phyloP scores from a whole-genome alignment of 2,797 vertebrate genomes.

The Anguilla anguilla region DNA sequence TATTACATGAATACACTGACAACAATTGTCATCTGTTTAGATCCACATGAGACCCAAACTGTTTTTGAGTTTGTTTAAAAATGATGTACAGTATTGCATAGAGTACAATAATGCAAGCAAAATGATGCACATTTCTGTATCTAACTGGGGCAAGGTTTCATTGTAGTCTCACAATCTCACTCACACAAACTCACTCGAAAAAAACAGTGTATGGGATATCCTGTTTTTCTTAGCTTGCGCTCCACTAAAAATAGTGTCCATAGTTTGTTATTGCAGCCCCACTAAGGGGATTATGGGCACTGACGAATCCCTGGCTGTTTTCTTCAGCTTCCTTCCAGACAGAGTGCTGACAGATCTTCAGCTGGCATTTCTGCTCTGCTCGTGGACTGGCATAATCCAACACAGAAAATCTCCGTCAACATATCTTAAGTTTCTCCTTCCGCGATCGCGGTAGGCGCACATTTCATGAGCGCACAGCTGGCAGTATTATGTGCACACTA shows the following conservation, averaged over 20 bases:
- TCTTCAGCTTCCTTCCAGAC: conserved; percentile 64
- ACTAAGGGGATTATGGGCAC: conserved; percentile 62
- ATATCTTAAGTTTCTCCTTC: conserved; percentile 9
- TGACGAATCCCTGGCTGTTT: conserved; percentile 63
- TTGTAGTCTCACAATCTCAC: conserved; percentile 28
- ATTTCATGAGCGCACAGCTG: conserved; percentile 6
- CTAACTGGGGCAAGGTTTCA: neutral
- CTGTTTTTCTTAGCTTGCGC: conserved; percentile 61
- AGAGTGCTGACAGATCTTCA: neutral
- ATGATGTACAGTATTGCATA: neutral
- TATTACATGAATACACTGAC: conserved; percentile 18
- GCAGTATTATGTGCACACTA: neutral
- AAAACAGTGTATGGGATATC: conserved; percentile 53
- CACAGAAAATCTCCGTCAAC: conserved; percentile 16
- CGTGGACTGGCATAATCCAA: conserved; percentile 1
- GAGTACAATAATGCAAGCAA: neutral
- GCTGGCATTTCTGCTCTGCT: conserved; percentile 13
- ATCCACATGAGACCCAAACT: neutral
- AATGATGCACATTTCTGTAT: neutral
- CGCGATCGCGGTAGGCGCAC: neutral
- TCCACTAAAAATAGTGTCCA: conserved; percentile 55
- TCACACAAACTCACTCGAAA: conserved; percentile 13
- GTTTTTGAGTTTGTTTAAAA: neutral
- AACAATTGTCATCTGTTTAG: neutral
- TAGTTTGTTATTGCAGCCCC: conserved; percentile 53